Base-by-base conservation (phyloP, 2,888 invertebrate genomes). In the Willowsia nigromaculata region DNA sequence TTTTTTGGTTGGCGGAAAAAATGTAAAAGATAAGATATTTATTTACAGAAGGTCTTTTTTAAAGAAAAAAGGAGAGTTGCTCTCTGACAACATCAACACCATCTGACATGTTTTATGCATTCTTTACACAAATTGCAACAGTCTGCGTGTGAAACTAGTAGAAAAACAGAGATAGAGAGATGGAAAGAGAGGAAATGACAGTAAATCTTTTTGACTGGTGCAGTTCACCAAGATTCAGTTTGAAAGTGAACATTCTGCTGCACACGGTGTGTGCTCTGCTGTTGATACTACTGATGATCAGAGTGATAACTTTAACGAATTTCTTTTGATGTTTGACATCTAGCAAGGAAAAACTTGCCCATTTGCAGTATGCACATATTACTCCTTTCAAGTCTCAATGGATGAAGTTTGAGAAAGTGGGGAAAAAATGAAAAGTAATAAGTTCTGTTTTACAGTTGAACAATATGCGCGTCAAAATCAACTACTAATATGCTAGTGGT, bases 31-130 rank as follows among this genome's bases (percentile, higher is more conserved):
- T 71, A 22, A 78, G 53, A 78, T 33, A 56, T 53, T 78, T 74
- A 74, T 74, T 74, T 74, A 74, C 47, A 47, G 74, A 43, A 47
- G 22, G 30, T 78, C 22, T 22, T 78, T 56, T n/a, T 78, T 33
- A 50, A 53, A 30, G 37, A 68, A 18, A 27, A 59, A 59, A 18
- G 43, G 47, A 74, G 74, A 43, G 74, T 37, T 74, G 74, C 74
- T 74, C 43, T 27, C 33, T 56, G 78, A 78, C 53, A 85, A 78
- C 56, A 85, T 85, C 85, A 85, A 85, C 85, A 85, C 76, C 85
- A 85, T 85, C 76, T 78, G 85, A 85, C 85, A 76, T 76, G 74
- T 62, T 85, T 85, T 85, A 62, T 85, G 59, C 56, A 56, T 76
- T 59, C 33, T 59, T 27, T 74, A 74, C 47, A 74, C 74, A 71